These are phyloP conservation scores for Oreotrochilus melanogaster DNA, from an alignment of 2,113 vertebrate species.

Conservation along the genomic window DNA sequence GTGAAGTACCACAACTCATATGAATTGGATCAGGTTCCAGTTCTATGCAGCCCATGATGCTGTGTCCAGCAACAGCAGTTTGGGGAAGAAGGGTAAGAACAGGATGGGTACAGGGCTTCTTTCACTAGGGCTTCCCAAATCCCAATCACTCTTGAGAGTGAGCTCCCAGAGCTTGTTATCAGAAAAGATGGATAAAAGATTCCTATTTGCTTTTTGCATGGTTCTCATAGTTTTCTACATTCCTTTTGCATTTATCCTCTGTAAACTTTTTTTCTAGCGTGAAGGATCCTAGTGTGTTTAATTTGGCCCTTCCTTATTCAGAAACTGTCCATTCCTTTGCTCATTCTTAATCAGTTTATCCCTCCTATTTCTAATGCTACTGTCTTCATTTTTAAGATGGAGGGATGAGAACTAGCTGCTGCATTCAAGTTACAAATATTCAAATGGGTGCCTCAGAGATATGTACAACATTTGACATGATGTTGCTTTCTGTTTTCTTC, in stretches of 20 bases:
- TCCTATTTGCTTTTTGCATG: background rate
- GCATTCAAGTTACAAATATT: background rate
- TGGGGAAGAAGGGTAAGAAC: background rate
- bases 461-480: background rate
- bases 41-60: background rate
- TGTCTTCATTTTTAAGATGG: background rate
- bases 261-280: background rate
- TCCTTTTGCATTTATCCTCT: background rate
- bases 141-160: background rate
- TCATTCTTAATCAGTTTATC: background rate
- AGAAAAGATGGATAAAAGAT: background rate
- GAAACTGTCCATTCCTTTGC: background rate
- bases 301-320: background rate
- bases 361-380: background rate
- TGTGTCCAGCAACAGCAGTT: background rate
- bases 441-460: background rate
- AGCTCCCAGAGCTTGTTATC: background rate
- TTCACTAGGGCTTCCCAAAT: background rate
- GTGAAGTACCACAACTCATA: background rate
- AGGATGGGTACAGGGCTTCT: background rate
- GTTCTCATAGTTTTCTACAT: background rate
- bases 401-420: background rate
- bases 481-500: background rate
- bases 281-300: background rate
- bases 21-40: background rate